A percentile compares a stretch with the other conserved stretches of the same genome.
phyloP scores from a whole-genome alignment of 2,113 vertebrate species.

The Typhlomys cinereus region DNA sequence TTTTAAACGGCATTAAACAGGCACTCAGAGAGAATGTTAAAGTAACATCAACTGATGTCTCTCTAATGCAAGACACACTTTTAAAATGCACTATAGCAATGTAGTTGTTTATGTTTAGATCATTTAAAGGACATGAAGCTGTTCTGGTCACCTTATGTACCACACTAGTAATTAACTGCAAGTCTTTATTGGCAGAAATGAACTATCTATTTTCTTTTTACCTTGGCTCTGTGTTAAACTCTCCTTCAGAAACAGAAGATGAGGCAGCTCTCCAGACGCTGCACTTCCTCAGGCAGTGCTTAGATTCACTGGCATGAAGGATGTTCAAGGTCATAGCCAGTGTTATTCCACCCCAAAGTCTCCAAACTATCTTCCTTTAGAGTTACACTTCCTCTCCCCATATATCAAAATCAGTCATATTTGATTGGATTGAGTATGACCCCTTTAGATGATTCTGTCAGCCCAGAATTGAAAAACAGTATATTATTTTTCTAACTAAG shows the following conservation, averaged over 20 bases:
- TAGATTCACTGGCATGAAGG: background rate
- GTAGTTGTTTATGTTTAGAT: background rate
- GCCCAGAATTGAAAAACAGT: background rate
- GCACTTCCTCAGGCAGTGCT: background rate
- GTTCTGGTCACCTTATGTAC: background rate
- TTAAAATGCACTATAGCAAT: constrained; percentile 16
- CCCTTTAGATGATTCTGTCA: constrained; percentile 1
- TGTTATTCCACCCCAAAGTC: background rate
- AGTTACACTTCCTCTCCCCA: background rate
- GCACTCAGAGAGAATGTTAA: background rate
- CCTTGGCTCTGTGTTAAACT: background rate
- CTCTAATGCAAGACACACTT: background rate
- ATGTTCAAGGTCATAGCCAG: background rate
- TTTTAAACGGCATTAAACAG: background rate
- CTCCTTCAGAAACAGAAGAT: background rate
- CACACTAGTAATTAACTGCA: background rate
- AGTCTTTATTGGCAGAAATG: background rate
- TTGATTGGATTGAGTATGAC: background rate
- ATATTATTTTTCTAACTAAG: background rate
- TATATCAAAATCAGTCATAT: background rate
- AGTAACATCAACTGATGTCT: background rate
- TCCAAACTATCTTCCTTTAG: background rate
- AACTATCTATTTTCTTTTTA: background rate
- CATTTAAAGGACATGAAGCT: background rate
- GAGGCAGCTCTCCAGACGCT: background rate